Evolutionary conservation across 2,797 vertebrate genomes (phyloP), one percentile per base, ranked within the genome.

Genomic region (Malurus splendens): DNA sequence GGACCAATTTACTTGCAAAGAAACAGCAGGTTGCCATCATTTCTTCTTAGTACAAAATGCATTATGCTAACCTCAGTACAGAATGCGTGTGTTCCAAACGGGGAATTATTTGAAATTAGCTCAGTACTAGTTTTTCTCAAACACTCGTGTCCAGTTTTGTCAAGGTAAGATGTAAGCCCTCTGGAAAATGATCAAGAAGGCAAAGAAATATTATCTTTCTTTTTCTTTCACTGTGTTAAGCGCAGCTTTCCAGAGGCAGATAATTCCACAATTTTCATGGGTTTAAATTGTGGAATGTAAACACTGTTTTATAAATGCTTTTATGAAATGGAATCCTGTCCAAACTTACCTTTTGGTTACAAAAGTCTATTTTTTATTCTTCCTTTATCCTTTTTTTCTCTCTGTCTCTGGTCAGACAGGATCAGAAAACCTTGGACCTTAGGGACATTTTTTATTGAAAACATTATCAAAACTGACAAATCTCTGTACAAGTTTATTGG

Each of bases 1-100:
- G 65, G 82, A 94, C 89, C 82, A 95, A 92, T 95, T 96, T 96
- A 39, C 89, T 94, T 91, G 90, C 84, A 87, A 86, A 81, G 93
- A 82, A 95, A 92, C 92, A 95, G 92, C 55, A 41, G 93, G 94
- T 75, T 88, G 82, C 54, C 55, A 82, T 87, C 25, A 38, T 74
- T 78, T 88, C 92, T 92, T 89, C 66, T 81, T 83, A 57, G 65
- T 77, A 68, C 77, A 92, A 94, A 92, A 92, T 85, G 65, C 75
- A 68, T 94, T 94, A 74, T 94, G 88, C 78, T 89, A 93, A 88
- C 62, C 32, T 3, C 59, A 70, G 82, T 67, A 55, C 57, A 55
- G 57, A 90, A 78, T 68, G 73, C 66, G 62, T 62, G 57, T 68
- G 68, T 84, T 90, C 70, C 16, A 47, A 89, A 92, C 75, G 8